A percentile compares a stretch with the other conserved stretches of the same genome.
Conservation (phyloP, 2,888 invertebrate species). For the Xestoiulus laeticollis region DNA sequence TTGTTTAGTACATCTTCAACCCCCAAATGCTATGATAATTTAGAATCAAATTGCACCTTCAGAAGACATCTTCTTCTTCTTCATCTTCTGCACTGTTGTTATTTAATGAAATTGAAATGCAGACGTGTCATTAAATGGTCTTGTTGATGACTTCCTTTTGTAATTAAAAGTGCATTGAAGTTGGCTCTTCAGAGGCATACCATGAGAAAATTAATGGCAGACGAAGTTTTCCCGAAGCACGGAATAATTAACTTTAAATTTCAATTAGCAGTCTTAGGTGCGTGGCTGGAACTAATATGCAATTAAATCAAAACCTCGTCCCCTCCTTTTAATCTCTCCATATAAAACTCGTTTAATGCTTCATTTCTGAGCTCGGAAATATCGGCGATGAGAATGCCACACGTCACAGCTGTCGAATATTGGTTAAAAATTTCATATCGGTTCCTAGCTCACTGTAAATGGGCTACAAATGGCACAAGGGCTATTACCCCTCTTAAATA, state of each 20-base stretch:
- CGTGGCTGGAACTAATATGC: slow-evolving; percentile 49
- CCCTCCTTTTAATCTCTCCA: slow-evolving; percentile 42
- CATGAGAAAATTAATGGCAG: slow-evolving; percentile 48
- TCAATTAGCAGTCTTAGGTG: slow-evolving; percentile 49
- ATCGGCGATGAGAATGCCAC: slow-evolving; percentile 15
- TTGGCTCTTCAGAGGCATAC: not conserved
- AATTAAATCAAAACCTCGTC: slow-evolving; percentile 49
- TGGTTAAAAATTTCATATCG: slow-evolving; percentile 36
- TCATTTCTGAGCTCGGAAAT: slow-evolving; percentile 7
- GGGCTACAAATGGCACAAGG: slow-evolving; percentile 14
- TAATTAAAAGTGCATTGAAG: slow-evolving; percentile 50
- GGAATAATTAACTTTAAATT: slow-evolving; percentile 52
- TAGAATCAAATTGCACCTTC: not conserved
- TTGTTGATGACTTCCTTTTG: slow-evolving; percentile 50
- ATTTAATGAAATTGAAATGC: slow-evolving; percentile 45
- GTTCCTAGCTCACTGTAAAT: not conserved
- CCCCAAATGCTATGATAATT: not conserved
- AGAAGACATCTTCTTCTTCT: not conserved
- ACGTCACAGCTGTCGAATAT: slow-evolving; percentile 37
- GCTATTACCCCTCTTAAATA: slow-evolving; percentile 18
- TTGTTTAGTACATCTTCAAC: not conserved
- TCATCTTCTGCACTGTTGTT: slow-evolving; percentile 2
- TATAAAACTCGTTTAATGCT: slow-evolving; percentile 33
- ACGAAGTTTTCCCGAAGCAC: slow-evolving; percentile 47
- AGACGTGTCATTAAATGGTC: slow-evolving; percentile 49